Percentiles rank a stretch among this genome's conserved stretches.
Evolutionary conservation across 2,888 invertebrate species (phyloP).

Genomic region (Drosophila gaucha): DNA sequence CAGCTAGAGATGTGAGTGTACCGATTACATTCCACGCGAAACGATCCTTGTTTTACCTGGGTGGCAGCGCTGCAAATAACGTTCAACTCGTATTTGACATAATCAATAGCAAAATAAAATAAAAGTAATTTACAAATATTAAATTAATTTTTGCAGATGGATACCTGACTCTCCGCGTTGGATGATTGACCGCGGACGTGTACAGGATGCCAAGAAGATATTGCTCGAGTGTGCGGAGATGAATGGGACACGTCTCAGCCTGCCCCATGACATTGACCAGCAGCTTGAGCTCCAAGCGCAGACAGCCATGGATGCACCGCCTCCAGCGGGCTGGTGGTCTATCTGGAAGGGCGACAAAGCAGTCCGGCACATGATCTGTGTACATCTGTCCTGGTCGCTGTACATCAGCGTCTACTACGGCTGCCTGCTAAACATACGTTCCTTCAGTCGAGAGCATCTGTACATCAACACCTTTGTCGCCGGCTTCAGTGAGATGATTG

Average conservation of each 20-base stretch:
- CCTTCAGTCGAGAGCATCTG: conserved; percentile 85
- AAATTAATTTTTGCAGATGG: conserved; percentile 72
- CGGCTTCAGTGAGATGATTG: conserved; percentile 83
- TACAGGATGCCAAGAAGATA: conserved; percentile 84
- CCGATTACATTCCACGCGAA: too few species aligned
- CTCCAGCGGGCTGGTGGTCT: conserved; percentile 84
- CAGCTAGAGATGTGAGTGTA: too few species aligned
- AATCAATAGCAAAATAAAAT: not conserved
- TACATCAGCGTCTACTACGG: conserved; percentile 85
- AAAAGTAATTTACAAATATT: not conserved
- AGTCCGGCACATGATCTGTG: conserved; percentile 82
- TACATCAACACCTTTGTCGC: conserved; percentile 85
- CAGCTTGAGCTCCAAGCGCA: conserved; percentile 84
- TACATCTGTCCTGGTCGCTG: conserved; percentile 84
- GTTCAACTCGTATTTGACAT: not conserved
- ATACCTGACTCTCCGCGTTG: conserved; percentile 85
- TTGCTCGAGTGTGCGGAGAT: conserved; percentile 83
- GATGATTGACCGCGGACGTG: conserved; percentile 84
- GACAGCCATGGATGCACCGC: conserved; percentile 83
- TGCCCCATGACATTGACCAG: conserved; percentile 84
- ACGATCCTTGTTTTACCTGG: not conserved
- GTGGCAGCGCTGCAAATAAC: not conserved
- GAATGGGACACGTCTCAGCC: conserved; percentile 83
- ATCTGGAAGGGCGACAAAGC: conserved; percentile 84
- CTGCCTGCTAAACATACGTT: conserved; percentile 85